Base-by-base conservation (phyloP, 2,888 invertebrate genomes). In the Sinopyrophorus schimmeli region DNA sequence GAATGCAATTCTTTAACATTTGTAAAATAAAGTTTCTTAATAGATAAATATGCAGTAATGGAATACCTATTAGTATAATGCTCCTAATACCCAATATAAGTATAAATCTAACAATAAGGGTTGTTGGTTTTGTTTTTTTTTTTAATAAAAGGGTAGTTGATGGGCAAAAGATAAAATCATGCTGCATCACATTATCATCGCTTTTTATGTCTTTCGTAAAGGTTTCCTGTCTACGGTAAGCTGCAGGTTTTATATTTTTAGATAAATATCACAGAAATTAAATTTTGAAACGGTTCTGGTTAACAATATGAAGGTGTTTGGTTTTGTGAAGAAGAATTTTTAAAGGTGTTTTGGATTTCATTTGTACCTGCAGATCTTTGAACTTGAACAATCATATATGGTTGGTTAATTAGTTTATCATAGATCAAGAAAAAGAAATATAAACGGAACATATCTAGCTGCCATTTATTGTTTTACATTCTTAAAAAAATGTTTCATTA, bases 171-270 rank as follows among this genome's bases (percentile, higher is more conserved):
- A 46, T 46, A 46, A 46, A 46, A 46, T 46, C 31, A 18, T 38
- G 38, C 31, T 31, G 38, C 30, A 46, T 46, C 38, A 38, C 46
- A 46, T 46, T 46, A 46, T 46, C 46, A 46, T 31, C 46, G 46
- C 46, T 30, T 24, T 46, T 46, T 46, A 38, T 38, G 11, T 24
- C 17, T 31, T 21, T 30, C 46, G 31, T 18, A 7, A 20, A 20
- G 9, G 32, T 38, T 46, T 37, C 28, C 37, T 38, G 37, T 31
- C 30, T 5, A 23, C 17, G 15, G 23, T 28, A 37, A 37, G 30
- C 31, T 20, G 23, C 31, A 9, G 44, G 18, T 9, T 35, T 18
- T 43, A 17, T 11, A 14, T 7, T 27, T 17, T 18, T 26, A 10
- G 6, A 3, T n/a, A 15, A 11, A 11, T 12, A 10, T 35, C 15